phyloP scores from a whole-genome alignment of 1,140 invertebrate species.

The Drosophila sulfurigaster region DNA sequence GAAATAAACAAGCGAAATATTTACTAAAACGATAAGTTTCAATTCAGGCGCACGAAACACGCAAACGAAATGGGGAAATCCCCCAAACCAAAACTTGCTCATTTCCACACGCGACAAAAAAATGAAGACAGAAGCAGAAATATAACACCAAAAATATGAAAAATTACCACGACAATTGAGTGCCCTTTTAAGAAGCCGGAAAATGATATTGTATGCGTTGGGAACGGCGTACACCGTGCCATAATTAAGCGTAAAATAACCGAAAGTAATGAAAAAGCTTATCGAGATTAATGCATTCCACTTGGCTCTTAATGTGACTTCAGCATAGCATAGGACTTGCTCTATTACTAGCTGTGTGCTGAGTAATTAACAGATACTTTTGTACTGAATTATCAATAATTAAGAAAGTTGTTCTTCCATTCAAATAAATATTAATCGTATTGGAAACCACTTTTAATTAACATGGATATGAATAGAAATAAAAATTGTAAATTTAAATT shows the following conservation, averaged over 20 bases:
- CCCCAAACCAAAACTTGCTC: slow-evolving; percentile 15
- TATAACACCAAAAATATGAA: slow-evolving; percentile 21
- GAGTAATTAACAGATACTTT: neutral
- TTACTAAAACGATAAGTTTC: slow-evolving; percentile 57
- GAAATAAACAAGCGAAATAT: slow-evolving; percentile 61
- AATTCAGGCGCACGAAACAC: slow-evolving; percentile 17
- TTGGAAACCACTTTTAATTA: no score
- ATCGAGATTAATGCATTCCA: slow-evolving; percentile 38
- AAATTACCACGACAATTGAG: slow-evolving; percentile 50
- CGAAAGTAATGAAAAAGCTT: slow-evolving; percentile 36
- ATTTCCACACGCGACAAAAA: slow-evolving; percentile 56
- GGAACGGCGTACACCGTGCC: neutral
- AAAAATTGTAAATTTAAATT: no score
- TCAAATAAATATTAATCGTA: no score
- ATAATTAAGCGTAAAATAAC: slow-evolving; percentile 44
- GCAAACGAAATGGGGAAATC: slow-evolving; percentile 21
- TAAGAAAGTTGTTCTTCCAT: no score
- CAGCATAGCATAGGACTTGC: neutral
- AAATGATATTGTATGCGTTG: slow-evolving; percentile 29
- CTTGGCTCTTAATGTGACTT: slow-evolving; percentile 5
- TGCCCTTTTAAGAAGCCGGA: slow-evolving; percentile 50
- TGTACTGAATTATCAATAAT: no score
- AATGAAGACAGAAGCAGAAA: slow-evolving; percentile 33
- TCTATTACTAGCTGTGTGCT: neutral
- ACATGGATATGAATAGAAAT: no score